Evolutionary conservation across 2,888 invertebrate genomes (phyloP).

Genomic region (Cephus pulcher): DNA sequence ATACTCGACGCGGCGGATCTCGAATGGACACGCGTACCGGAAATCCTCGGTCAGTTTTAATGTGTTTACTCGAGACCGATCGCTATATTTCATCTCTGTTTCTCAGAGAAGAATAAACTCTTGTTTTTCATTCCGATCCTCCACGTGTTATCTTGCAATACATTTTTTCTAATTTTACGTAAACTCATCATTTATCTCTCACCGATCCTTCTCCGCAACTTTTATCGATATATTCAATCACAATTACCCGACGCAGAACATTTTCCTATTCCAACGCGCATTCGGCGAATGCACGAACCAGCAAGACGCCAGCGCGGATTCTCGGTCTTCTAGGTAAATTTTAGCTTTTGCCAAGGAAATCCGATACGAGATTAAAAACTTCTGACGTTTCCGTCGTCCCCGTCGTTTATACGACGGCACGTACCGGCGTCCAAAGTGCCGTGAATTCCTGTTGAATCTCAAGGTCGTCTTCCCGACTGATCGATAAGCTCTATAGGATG

Average conservation of each 20-base stretch:
- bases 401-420: background rate
- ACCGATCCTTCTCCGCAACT: background rate
- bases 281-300: background rate
- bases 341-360: background rate
- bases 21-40: background rate
- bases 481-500: background rate
- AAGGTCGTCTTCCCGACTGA: constrained; percentile 2
- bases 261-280: background rate
- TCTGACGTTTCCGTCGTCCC: background rate
- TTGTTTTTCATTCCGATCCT: background rate
- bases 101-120: background rate
- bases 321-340: background rate
- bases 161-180: background rate
- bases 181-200: background rate
- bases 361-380: background rate
- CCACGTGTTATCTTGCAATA: background rate
- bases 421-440: background rate
- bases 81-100: background rate
- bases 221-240: background rate
- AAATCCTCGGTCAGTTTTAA: background rate
- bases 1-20: background rate
- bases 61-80: background rate
- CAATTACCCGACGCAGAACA: background rate
- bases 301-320: background rate
- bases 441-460: constrained; percentile 6